Percentiles rank a stretch among this genome's conserved stretches.
Conservation (phyloP, 2,113 vertebrate genomes). For the Suricata suricatta region DNA sequence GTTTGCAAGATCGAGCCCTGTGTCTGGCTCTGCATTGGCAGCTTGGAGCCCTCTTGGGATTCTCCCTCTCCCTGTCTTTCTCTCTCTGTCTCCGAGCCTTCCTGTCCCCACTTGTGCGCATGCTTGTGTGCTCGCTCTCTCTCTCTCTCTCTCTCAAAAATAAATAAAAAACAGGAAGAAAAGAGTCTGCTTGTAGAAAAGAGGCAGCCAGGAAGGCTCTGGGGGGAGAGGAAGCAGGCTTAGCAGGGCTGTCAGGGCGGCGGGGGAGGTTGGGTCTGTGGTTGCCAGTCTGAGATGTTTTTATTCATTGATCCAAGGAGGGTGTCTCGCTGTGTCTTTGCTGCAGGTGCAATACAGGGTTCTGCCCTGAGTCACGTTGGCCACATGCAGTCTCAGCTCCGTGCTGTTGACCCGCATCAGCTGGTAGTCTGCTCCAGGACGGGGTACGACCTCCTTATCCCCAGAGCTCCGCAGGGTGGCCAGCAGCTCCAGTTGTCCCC, state of each 20-base stretch:
- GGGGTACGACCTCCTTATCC: neutral
- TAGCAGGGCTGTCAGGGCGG: neutral
- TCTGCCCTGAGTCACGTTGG: slow-evolving; percentile 45
- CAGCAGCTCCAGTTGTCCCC: slow-evolving; percentile 41
- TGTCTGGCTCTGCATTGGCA: no score
- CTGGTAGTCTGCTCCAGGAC: neutral
- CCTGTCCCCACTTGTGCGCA: no score
- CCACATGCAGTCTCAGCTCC: neutral
- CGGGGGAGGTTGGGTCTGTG: neutral
- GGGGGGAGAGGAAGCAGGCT: neutral
- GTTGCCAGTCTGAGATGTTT: neutral
- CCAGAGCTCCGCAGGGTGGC: neutral
- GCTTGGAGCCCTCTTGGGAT: no score
- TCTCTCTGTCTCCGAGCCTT: no score
- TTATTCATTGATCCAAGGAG: neutral
- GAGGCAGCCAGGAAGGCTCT: no score
- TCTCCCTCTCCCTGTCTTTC: no score
- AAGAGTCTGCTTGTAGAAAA: neutral
- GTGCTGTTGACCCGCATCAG: neutral
- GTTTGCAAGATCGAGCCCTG: no score
- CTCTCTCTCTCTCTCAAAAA: no score
- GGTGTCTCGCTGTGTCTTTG: slow-evolving; percentile 46
- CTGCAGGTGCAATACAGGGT: slow-evolving; percentile 66
- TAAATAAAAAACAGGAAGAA: no score
- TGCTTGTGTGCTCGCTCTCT: no score